Evolutionary conservation across 2,113 vertebrate species (phyloP), one percentile per base, ranked within the genome.

Genomic region (Solea senegalensis): DNA sequence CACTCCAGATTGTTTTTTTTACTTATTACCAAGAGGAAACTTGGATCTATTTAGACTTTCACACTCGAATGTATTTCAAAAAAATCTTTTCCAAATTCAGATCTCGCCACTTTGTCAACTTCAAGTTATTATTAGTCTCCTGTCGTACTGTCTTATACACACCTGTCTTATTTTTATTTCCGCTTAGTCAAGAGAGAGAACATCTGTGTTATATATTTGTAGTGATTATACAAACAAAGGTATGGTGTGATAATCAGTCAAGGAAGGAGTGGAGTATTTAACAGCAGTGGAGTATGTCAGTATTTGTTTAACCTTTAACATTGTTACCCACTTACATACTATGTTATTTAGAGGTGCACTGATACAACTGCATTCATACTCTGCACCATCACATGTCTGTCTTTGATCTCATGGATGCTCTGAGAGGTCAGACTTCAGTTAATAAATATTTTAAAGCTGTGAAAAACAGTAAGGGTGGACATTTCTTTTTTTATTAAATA

Each of bases 361-460:
- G 41, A 67, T 39, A 9, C n/a, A 21, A 8, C 9, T 62, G 34
- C 72, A 41, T 63, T 78, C 53, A 39, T 44, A 57, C 9, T 51
- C 43, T 59, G 43, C 65, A 67, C 40, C 28, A 43, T 53, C 16
- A 77, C 44, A 7, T 16, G 16, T 66, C 15, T 13, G 44, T 61
- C 44, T 69, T 46, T 49, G 15, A 68, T 13, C 26, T 9, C 11
- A 56, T 28, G 52, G 6, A 66, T 63, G 28, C 15, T 21, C 51
- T 55, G 39, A 70, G 54, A 9, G 13, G 39, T 63, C 5, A 5
- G 11, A 55, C 9, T 28, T 44, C 2, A 69, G 7, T 72, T 70
- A 81, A 72, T 84, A 84, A 84, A 86, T 8, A 54, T 57, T 55
- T 64, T 55, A 65, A 46, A 34, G 2, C 39, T 65, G 46, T 79